A percentile compares a stretch with the other conserved stretches of the same genome.
Conservation (phyloP, 2,797 vertebrate genomes). For the Australoheros facetus region DNA sequence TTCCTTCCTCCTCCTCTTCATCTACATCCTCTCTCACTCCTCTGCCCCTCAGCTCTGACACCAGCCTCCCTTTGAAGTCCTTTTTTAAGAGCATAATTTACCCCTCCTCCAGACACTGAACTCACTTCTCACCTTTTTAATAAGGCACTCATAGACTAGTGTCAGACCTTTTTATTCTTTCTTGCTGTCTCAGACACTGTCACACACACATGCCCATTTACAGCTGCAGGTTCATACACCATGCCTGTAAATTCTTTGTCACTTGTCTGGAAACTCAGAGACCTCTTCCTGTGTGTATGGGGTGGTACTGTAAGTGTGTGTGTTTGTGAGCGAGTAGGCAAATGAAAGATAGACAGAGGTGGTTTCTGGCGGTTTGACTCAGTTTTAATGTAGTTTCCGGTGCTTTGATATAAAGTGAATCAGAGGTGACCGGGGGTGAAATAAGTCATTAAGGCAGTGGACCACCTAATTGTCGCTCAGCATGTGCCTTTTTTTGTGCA, state of each 20-base stretch:
- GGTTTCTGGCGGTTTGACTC: constrained; percentile 70
- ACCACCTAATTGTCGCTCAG: constrained; percentile 60
- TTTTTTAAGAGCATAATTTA: constrained; percentile 84
- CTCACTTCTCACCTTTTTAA: constrained; percentile 90
- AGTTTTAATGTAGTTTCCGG: constrained; percentile 71
- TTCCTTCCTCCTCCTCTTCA: constrained; percentile 35
- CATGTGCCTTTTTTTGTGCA: constrained; percentile 24
- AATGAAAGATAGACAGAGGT: constrained; percentile 50
- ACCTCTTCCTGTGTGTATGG: constrained; percentile 60
- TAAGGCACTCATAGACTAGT: constrained; percentile 82
- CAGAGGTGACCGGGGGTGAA: constrained; percentile 70
- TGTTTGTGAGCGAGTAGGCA: constrained; percentile 9
- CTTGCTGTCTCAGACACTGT: constrained; percentile 37
- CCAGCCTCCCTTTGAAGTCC: constrained; percentile 81
- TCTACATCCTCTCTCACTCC: constrained; percentile 62
- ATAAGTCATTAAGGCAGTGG: constrained; percentile 52
- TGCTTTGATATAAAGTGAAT: constrained; percentile 80
- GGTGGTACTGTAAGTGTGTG: constrained; percentile 36
- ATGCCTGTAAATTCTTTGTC: constrained; percentile 81
- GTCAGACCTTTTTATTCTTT: constrained; percentile 59
- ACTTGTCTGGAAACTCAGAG: constrained; percentile 71
- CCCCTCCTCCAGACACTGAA: constrained; percentile 80
- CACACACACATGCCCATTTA: constrained; percentile 43
- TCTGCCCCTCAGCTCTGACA: constrained; percentile 79
- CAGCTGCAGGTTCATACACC: constrained; percentile 63